A percentile compares a stretch with the other conserved stretches of the same genome.
Evolutionary conservation across 2,113 vertebrate species (phyloP).

Genomic region (Glaucidium brasilianum): DNA sequence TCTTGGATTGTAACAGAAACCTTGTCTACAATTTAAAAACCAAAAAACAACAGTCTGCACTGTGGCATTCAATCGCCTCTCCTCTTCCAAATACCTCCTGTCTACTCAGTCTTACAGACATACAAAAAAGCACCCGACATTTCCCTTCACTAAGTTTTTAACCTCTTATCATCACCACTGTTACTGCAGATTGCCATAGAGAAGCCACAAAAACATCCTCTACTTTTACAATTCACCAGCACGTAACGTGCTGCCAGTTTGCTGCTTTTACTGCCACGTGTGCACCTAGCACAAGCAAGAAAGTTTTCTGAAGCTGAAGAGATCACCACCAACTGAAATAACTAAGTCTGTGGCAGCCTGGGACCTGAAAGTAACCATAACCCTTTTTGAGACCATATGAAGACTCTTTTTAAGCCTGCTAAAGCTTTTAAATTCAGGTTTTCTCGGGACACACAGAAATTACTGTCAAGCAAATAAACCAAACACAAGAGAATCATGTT

Average conservation of each 20-base stretch:
- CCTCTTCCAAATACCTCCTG: not conserved
- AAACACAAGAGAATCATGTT: not conserved
- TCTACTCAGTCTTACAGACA: not conserved
- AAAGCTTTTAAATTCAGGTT: not conserved
- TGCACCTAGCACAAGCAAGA: not conserved
- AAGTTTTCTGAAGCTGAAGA: not conserved
- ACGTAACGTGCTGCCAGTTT: not conserved
- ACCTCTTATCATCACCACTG: not conserved
- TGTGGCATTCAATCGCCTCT: not conserved
- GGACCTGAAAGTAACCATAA: not conserved
- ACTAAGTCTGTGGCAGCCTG: not conserved
- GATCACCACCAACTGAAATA: not conserved
- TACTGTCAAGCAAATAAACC: not conserved
- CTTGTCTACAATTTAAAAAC: not conserved
- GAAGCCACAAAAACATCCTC: not conserved
- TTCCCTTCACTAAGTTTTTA: not conserved
- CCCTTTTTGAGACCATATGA: rapidly evolving
- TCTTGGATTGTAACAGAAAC: not conserved
- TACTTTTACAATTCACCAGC: not conserved
- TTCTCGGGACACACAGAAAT: not conserved
- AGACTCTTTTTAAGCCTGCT: not conserved
- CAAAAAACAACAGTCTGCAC: not conserved
- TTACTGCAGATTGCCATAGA: not conserved
- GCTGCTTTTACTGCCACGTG: not conserved
- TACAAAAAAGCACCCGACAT: rapidly evolving